Percentiles rank a stretch among this genome's conserved stretches.
These are phyloP conservation scores for Lepidothrix coronata DNA, from an alignment of 2,113 vertebrate genomes.

Conservation along the genomic window DNA sequence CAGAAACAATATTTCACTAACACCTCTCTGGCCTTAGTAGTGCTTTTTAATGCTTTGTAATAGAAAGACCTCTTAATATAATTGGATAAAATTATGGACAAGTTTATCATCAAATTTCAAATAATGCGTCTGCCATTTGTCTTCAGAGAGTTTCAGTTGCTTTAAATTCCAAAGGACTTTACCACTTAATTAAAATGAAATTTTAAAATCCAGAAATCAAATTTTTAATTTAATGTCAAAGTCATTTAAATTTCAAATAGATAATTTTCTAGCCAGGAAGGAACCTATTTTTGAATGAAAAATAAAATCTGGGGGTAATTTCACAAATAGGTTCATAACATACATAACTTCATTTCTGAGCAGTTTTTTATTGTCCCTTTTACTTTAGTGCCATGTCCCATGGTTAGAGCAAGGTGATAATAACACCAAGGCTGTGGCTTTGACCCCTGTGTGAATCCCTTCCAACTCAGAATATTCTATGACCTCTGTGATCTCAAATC, in stretches of 20 bases:
- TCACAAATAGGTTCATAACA: neutral
- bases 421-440: neutral
- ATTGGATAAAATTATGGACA: conserved; percentile 11
- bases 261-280: conserved; percentile 6
- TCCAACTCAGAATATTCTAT: neutral
- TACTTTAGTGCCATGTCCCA: neutral
- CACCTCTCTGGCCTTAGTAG: conserved; percentile 15
- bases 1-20: conserved; percentile 11
- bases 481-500: neutral
- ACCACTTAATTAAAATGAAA: conserved; percentile 1
- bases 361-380: neutral
- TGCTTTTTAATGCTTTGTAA: conserved; percentile 24
- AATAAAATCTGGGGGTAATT: neutral
- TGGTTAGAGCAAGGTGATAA: neutral
- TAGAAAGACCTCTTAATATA: conserved; percentile 6
- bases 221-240: neutral
- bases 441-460: neutral
- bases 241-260: neutral
- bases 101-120: conserved; percentile 33
- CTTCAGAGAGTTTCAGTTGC: neutral
- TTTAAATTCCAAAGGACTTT: neutral
- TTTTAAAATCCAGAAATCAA: neutral
- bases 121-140: conserved; percentile 11
- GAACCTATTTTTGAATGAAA: neutral
- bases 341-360: neutral